phyloP scores from a whole-genome alignment of 2,797 vertebrate genomes.

The Cuculus canorus region DNA sequence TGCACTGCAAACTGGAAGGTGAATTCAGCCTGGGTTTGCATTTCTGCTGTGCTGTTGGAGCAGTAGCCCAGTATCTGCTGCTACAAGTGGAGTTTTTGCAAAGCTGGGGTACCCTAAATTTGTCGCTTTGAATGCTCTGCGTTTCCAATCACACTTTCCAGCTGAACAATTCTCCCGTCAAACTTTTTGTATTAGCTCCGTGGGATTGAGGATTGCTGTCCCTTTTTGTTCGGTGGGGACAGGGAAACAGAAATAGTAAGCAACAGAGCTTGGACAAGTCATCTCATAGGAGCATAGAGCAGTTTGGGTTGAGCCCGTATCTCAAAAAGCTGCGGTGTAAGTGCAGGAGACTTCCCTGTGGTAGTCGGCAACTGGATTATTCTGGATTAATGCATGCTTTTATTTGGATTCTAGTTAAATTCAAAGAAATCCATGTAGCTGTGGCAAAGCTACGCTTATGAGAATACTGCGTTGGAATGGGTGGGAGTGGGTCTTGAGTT shows the following conservation, averaged over 20 bases:
- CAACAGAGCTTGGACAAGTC: background rate
- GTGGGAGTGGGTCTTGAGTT: background rate
- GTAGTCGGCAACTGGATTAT: background rate
- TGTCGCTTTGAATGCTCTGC: background rate
- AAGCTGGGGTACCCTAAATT: background rate
- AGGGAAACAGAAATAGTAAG: background rate
- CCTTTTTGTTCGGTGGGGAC: background rate
- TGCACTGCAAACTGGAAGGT: background rate
- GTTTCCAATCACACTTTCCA: background rate
- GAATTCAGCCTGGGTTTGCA: background rate
- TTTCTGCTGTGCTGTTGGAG: background rate
- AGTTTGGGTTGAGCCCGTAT: background rate
- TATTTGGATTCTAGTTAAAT: background rate
- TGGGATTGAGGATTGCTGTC: background rate
- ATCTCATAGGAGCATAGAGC: no score
- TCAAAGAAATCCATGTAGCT: background rate
- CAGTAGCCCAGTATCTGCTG: background rate
- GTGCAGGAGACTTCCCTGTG: background rate
- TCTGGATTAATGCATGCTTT: background rate
- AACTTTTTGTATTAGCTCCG: background rate
- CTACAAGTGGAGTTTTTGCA: background rate
- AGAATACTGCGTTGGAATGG: background rate
- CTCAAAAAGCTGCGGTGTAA: background rate
- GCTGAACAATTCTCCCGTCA: background rate
- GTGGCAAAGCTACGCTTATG: background rate